Evolutionary conservation across 2,888 invertebrate genomes (phyloP).

Genomic region (Tenthredo notha): DNA sequence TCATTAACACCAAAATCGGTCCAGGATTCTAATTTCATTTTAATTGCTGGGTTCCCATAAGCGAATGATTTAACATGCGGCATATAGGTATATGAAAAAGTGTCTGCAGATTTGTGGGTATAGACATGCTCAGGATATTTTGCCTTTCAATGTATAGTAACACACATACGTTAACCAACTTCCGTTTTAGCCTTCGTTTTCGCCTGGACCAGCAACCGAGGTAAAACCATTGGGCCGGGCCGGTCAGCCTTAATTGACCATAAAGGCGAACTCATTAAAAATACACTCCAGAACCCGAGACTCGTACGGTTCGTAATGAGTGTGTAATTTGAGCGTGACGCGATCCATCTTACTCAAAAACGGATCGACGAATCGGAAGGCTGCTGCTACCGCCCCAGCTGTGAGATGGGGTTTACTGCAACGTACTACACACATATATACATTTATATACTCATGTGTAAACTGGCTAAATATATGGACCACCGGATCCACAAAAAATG

Average conservation of each 20-base stretch:
- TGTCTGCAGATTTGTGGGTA: slow-evolving; percentile 15
- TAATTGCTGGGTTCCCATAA: slow-evolving; percentile 19
- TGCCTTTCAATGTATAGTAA: not conserved
- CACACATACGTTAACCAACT: not conserved
- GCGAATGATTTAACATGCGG: not conserved
- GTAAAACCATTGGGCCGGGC: slow-evolving; percentile 47
- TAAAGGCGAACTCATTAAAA: slow-evolving; percentile 71
- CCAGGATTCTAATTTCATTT: slow-evolving; percentile 32
- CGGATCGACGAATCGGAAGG: slow-evolving; percentile 48
- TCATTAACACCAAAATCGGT: slow-evolving; percentile 24
- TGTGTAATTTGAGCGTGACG: slow-evolving; percentile 68
- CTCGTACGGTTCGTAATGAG: slow-evolving; percentile 68
- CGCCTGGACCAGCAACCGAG: slow-evolving; percentile 21
- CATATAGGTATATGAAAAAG: slow-evolving; percentile 14
- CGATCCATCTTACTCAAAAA: slow-evolving; percentile 53
- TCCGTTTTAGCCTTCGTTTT: slow-evolving; percentile 49
- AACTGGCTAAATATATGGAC: slow-evolving; percentile 36
- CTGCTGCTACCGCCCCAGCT: slow-evolving; percentile 45
- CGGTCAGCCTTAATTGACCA: slow-evolving; percentile 70
- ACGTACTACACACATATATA: not conserved
- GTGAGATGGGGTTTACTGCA: not conserved
- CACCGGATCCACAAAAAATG: slow-evolving; percentile 34
- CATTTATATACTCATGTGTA: not conserved
- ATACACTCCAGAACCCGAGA: slow-evolving; percentile 68
- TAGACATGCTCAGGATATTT: not conserved